phyloP scores from a whole-genome alignment of 2,113 vertebrate genomes.

The Menidia beryllina region DNA sequence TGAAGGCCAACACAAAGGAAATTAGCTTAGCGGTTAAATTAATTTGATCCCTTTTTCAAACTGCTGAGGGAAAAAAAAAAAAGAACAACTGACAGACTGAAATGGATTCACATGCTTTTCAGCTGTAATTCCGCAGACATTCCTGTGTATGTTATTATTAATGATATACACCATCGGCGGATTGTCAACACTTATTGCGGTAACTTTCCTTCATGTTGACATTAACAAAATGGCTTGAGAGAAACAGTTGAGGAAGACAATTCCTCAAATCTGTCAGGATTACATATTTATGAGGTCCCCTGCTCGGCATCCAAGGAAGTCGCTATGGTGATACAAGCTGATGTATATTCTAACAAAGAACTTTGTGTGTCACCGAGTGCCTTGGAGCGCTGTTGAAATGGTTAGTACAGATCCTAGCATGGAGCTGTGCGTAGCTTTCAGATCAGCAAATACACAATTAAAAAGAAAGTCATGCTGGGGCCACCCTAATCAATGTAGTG shows the following conservation, averaged over 20 bases:
- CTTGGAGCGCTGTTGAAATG: slow-evolving; percentile 70
- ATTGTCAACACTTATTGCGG: slow-evolving; percentile 78
- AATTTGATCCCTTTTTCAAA: slow-evolving; percentile 61
- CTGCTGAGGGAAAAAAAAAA: slow-evolving; percentile 51
- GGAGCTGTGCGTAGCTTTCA: slow-evolving; percentile 50
- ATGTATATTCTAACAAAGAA: slow-evolving; percentile 81
- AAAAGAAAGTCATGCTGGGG: slow-evolving; percentile 75
- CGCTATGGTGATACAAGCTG: slow-evolving; percentile 77
- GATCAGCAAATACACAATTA: slow-evolving; percentile 78
- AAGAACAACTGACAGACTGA: slow-evolving; percentile 39
- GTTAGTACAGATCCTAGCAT: slow-evolving; percentile 59
- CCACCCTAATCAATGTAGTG: slow-evolving; percentile 71
- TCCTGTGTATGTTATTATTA: slow-evolving; percentile 69
- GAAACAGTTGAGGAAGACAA: slow-evolving; percentile 76
- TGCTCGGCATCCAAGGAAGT: slow-evolving; percentile 78
- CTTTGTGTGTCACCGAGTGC: slow-evolving; percentile 72
- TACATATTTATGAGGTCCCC: slow-evolving; percentile 83
- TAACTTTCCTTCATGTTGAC: slow-evolving; percentile 80
- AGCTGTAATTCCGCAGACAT: slow-evolving; percentile 53
- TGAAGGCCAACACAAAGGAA: slow-evolving; percentile 8
- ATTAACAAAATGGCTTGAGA: slow-evolving; percentile 81
- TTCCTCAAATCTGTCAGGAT: slow-evolving; percentile 81
- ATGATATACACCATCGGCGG: slow-evolving; percentile 72
- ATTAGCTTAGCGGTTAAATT: slow-evolving; percentile 26
- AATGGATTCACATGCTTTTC: slow-evolving; percentile 36